Base-by-base conservation (phyloP, 2,888 invertebrate species). In the Acleris literana region DNA sequence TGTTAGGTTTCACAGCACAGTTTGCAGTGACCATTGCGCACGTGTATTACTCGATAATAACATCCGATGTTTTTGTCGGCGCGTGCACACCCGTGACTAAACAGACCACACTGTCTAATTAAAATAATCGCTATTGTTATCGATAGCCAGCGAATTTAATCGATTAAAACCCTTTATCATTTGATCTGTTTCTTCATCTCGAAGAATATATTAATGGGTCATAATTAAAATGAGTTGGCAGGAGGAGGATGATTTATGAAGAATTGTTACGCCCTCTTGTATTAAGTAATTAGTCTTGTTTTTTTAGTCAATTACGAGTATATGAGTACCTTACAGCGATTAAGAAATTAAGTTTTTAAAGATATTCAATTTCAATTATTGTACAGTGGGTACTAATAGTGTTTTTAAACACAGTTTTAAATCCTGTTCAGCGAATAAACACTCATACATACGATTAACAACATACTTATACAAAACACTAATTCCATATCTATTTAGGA, bases 401-500 rank as follows among this genome's bases (percentile, higher is more conserved):
- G 1, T 51, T n/a, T 1, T n/a, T 1, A n/a, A 46, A 17, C 46
- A 6, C 46, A 13, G 16, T 7, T 46, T 16, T 46, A 46, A 43
- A 39, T 39, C 4, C 3, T 13, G 11, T 39, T 39, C 39, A 39
- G 39, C 4, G 1, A 13, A 39, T 13, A 39, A 11, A 39, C 33
- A 39, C 11, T 2, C 13, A 13, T 39, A 39, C 11, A 39, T 33
- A 9, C 9, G 9, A 16, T 5, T n/a, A 44, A 44, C 5, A n/a
- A n/a, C 44, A 44, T 44, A 16, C 16, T 16, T 13, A 29, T 11
- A 33, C 29, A 39, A 54, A 54, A 48, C n/a, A 46, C 44, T 51
- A 63, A 63, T 57, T 63, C 17, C 53, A 43, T 59, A 44, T 54
- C 54, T 70, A 69, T 56, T 67, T 64, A 70, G 68, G 69, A 70